Base-by-base conservation (phyloP, 2,797 vertebrate species). In the Graptemys geographica region DNA sequence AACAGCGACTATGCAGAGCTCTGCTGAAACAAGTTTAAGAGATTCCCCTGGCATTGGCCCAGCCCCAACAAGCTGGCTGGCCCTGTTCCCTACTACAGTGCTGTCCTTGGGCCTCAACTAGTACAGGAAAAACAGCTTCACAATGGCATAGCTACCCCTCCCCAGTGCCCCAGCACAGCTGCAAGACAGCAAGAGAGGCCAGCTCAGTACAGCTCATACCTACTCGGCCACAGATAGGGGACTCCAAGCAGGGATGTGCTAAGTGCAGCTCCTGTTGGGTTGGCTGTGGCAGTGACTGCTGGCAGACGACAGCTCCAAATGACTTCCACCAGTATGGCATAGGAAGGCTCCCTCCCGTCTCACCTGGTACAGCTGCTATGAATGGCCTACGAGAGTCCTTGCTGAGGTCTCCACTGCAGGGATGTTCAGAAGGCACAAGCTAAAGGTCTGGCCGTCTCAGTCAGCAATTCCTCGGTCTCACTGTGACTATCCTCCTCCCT, bases 11-110 rank as follows among this genome's bases (percentile, higher is more conserved):
- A 87, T 0, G 37, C 59, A 95, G 87, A 74, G 69, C 59, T 92
- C 41, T 97, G 97, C 96, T 97, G 96, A 96, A 96, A 97, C 91
- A 97, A 97, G 94, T 31, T 59, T 84, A 96, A 93, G 83, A 96
- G 84, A 82, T 97, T 89, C 52, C 69, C 90, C 92, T 78, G 83
- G 57, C n/a, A 56, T 82, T 97, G 96, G 96, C 96, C 74, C 49
- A 92, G 94, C 69, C 96, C 92, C 96, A 97, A 93, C 79, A 95
- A 95, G 86, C 89, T 94, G 90, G 62, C 95, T 96, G 94, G 95
- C 93, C 87, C 80, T 87, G 88, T 95, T 97, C 78, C 89, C 95
- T 94, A 91, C 92, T 91, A 90, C 37, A 90, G 5, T 5, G 52
- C 84, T 91, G 37, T 2, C 89, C 94, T 95, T 25, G 31, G 89